A percentile compares a stretch with the other conserved stretches of the same genome.
Evolutionary conservation across 2,113 vertebrate species (phyloP).

Genomic region (Pelodiscus sinensis): DNA sequence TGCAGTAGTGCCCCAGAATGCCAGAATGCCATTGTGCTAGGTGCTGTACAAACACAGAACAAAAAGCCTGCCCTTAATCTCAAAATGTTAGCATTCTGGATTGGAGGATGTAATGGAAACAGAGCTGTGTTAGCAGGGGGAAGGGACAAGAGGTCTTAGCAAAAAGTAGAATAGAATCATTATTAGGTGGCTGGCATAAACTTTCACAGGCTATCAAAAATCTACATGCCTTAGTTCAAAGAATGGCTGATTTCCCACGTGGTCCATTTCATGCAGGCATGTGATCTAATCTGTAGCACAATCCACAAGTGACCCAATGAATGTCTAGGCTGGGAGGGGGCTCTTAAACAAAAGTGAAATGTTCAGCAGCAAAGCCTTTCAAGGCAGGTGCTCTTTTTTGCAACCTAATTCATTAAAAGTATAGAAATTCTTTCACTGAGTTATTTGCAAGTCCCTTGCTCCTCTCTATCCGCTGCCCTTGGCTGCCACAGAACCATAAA

Average conservation of each 20-base stretch:
- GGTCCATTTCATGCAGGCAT: not conserved
- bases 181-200: not conserved
- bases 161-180: not conserved
- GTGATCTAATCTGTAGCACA: not conserved
- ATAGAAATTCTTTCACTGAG: slow-evolving; percentile 42
- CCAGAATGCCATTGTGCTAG: accelerated
- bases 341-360: not conserved
- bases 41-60: not conserved
- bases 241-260: slow-evolving; percentile 11
- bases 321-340: not conserved
- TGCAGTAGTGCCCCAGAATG: accelerated
- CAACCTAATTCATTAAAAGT: slow-evolving; percentile 17
- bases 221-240: not conserved
- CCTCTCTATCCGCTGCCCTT: slow-evolving; percentile 71
- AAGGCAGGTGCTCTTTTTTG: not conserved
- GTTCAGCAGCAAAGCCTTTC: slow-evolving; percentile 5
- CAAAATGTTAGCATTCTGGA: accelerated
- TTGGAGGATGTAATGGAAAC: not conserved
- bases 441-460: slow-evolving; percentile 66
- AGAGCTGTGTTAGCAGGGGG: not conserved
- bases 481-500: slow-evolving; percentile 76
- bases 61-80: not conserved
- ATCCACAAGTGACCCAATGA: not conserved
- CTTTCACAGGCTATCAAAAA: slow-evolving; percentile 2
- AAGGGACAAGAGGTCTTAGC: not conserved